Conservation (phyloP, 2,113 vertebrate species). For the Plecturocebus donacophilus region DNA sequence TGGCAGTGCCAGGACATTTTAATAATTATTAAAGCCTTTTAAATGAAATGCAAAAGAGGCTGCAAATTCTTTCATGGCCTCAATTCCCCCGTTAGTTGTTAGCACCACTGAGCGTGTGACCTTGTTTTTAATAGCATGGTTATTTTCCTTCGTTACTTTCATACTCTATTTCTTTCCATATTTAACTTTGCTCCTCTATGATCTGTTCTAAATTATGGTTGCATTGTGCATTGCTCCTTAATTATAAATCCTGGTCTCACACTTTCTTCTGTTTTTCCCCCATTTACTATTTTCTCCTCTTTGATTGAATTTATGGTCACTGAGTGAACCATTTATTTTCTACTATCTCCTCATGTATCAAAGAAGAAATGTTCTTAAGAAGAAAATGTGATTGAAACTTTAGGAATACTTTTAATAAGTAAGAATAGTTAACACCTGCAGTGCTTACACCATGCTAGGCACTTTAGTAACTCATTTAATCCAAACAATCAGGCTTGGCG, state of each 20-base stretch:
- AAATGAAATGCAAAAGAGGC: conserved; percentile 64
- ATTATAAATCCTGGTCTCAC: conserved; percentile 58
- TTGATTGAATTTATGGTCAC: not conserved
- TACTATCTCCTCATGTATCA: conserved; percentile 12
- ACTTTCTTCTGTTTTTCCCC: not conserved
- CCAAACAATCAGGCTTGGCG: not conserved
- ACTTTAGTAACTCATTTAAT: not conserved
- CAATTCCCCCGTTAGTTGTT: conserved; percentile 65
- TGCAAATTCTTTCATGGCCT: conserved; percentile 60
- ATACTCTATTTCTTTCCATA: conserved; percentile 16
- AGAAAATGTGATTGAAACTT: not conserved
- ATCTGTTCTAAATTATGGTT: conserved; percentile 69
- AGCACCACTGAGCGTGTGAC: conserved; percentile 52
- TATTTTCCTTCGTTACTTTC: conserved; percentile 66
- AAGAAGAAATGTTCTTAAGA: not conserved
- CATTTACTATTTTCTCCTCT: not conserved
- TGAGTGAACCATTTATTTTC: not conserved
- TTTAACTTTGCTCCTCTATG: conserved; percentile 65
- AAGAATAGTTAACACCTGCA: not conserved
- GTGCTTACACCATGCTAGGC: not conserved
- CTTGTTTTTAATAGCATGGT: conserved; percentile 67
- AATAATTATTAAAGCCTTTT: conserved; percentile 66
- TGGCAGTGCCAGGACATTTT: conserved; percentile 27
- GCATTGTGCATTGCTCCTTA: conserved; percentile 31
- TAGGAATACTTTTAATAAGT: not conserved